A percentile compares a stretch with the other conserved stretches of the same genome.
These are phyloP conservation scores for Drosophila neonasuta DNA, from an alignment of 2,888 invertebrate genomes.

Conservation along the genomic window DNA sequence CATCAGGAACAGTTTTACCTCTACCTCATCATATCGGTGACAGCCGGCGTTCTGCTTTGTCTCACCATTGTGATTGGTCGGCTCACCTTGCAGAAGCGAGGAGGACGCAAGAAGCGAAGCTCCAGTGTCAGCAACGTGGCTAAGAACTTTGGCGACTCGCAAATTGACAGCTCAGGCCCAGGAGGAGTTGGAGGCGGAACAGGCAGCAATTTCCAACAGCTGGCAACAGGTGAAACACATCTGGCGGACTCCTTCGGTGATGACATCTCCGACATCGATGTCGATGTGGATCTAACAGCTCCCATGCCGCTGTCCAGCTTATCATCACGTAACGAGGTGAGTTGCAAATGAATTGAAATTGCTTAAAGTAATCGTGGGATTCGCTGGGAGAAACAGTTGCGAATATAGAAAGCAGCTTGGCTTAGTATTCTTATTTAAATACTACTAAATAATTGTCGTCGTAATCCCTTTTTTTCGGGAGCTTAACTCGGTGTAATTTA, in stretches of 20 bases:
- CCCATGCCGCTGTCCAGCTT: conserved; percentile 84
- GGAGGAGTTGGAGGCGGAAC: conserved; percentile 37
- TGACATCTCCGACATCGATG: conserved; percentile 92
- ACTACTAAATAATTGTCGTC: background rate
- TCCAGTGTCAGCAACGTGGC: conserved; percentile 69
- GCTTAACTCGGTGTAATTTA: conserved; percentile 34
- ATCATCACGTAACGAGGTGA: conserved; percentile 81
- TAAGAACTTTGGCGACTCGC: conserved; percentile 57
- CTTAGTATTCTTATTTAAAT: conserved; percentile 11
- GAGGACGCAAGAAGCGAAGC: conserved; percentile 72
- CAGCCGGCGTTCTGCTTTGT: conserved; percentile 88
- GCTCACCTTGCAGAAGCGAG: conserved; percentile 86
- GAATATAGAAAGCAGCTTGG: conserved; percentile 3
- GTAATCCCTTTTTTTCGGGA: conserved; percentile 1
- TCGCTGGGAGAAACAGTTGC: background rate
- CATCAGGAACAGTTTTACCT: conserved; percentile 87
- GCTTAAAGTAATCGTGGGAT: background rate
- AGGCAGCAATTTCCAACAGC: conserved; percentile 85
- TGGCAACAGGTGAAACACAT: conserved; percentile 88
- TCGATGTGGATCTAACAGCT: conserved; percentile 87
- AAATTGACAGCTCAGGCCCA: conserved; percentile 33
- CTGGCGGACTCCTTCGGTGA: conserved; percentile 91
- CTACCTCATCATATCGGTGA: conserved; percentile 90
- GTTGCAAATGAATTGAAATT: conserved; percentile 36
- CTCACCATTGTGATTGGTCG: conserved; percentile 88